These are phyloP conservation scores for Ceratosolen fusciceps DNA, from an alignment of 1,140 invertebrate species.

Conservation along the genomic window DNA sequence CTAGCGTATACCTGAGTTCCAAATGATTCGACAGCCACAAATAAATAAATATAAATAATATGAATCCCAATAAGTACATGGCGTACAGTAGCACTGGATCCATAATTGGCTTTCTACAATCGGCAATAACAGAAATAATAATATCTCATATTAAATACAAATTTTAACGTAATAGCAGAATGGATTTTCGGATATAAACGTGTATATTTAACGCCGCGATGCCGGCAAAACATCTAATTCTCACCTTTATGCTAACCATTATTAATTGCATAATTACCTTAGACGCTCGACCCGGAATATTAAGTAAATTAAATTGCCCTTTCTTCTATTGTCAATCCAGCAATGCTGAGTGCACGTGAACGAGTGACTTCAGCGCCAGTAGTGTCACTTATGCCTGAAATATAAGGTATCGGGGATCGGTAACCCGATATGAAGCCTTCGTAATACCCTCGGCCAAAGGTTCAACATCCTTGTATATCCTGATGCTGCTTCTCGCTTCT, in stretches of 20 bases:
- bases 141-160: too few species aligned
- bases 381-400: too few species aligned
- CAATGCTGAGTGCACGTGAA: too few species aligned
- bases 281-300: neutral
- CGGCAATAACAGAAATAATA: neutral
- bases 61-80: constrained; percentile 1
- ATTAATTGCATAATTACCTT: too few species aligned
- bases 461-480: neutral
- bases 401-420: neutral
- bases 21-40: constrained; percentile 24
- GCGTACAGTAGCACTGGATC: constrained; percentile 20
- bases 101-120: neutral
- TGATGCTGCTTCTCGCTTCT: neutral
- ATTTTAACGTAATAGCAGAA: too few species aligned
- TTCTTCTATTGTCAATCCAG: too few species aligned
- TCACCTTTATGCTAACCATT: neutral
- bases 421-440: constrained; percentile 36
- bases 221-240: too few species aligned
- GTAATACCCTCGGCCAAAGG: neutral
- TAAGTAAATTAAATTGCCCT: too few species aligned
- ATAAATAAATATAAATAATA: neutral
- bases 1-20: constrained; percentile 5
- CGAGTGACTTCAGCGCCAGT: too few species aligned
- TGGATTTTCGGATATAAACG: too few species aligned
- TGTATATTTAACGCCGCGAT: too few species aligned